Evolutionary conservation across 1,140 invertebrate genomes (phyloP), one percentile per base, ranked within the genome.

Genomic region (Drosophila arawakana): DNA sequence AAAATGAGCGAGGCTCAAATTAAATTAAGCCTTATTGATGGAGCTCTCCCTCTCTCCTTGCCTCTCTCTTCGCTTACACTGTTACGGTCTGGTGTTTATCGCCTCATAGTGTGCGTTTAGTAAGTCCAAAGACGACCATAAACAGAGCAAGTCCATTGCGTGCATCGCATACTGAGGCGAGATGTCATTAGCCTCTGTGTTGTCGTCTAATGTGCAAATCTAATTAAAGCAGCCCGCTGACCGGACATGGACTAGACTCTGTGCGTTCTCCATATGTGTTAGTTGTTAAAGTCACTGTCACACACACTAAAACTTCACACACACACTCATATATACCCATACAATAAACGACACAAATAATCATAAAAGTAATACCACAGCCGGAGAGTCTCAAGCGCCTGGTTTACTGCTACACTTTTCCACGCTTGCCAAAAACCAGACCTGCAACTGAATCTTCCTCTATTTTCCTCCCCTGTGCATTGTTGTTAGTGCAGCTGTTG

Each of bases 11-110:
- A 43, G 59, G 46, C 61, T 78, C 71, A 88, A 84, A 89, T 89
- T 84, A 81, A 89, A 90, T 89, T 79, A 89, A 89, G 84, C 81
- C 54, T 90, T 90, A 89, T 89, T 90, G 84, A 89, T 89, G 85
- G 75, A 39, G 43, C 65, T 54, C 18, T 13, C 37, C 15, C 46
- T 37, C 7, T 46, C 13, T 9, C 34, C 18, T 18, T 18, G 18
- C 9, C 6, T 6, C 11, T 21, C 37, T 3, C 3, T 35, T n/a
- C 13, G 4, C 35, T 44, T 44, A n/a, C 9, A 11, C 21, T 10
- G 63, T 57, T 67, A 35, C 52, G 25, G 65, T 39, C 80, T 82
- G 80, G 80, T 82, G 61, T 82, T 82, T 82, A 82, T 82, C 76
- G 66, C 80, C 30, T 55, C 59, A 37, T 61, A 66, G 34, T 57